phyloP scores from a whole-genome alignment of 2,888 invertebrate genomes.

The Trissoscelio sp. region DNA sequence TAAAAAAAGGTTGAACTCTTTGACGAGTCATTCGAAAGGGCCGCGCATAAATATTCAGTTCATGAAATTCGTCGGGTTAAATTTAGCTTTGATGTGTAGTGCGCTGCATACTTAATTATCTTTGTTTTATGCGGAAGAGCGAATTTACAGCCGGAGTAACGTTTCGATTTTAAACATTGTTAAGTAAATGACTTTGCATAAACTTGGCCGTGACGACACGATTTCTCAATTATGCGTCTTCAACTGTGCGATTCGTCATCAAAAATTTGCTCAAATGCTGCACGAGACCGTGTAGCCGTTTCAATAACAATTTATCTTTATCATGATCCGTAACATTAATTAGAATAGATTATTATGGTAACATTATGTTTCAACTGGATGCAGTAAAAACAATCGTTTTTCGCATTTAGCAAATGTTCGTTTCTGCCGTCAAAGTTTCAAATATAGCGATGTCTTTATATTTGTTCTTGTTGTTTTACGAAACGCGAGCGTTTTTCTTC shows the following conservation, averaged over 20 bases:
- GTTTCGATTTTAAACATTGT: constrained; percentile 16
- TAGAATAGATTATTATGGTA: constrained; percentile 61
- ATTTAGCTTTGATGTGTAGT: constrained; percentile 35
- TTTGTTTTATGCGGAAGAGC: constrained; percentile 41
- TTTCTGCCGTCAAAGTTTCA: constrained; percentile 14
- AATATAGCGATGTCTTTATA: not conserved
- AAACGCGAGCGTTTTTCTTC: too few species aligned
- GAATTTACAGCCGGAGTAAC: constrained; percentile 8
- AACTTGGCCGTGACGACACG: constrained; percentile 17
- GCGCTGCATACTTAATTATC: constrained; percentile 49
- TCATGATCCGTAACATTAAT: constrained; percentile 56
- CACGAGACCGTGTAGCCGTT: constrained; percentile 64
- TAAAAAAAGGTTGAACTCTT: too few species aligned
- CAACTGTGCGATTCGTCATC: too few species aligned
- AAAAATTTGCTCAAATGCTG: constrained; percentile 34
- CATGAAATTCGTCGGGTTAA: constrained; percentile 45
- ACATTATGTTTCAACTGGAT: constrained; percentile 56
- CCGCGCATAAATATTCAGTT: constrained; percentile 49
- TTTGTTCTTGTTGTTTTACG: too few species aligned
- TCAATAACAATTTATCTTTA: constrained; percentile 62
- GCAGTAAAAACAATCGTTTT: constrained; percentile 56
- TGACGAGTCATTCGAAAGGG: too few species aligned
- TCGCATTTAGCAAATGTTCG: constrained; percentile 23
- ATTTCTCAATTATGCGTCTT: constrained; percentile 28
- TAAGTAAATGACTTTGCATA: constrained; percentile 36